phyloP scores from a whole-genome alignment of 2,888 invertebrate genomes.

The Trilocha varians region DNA sequence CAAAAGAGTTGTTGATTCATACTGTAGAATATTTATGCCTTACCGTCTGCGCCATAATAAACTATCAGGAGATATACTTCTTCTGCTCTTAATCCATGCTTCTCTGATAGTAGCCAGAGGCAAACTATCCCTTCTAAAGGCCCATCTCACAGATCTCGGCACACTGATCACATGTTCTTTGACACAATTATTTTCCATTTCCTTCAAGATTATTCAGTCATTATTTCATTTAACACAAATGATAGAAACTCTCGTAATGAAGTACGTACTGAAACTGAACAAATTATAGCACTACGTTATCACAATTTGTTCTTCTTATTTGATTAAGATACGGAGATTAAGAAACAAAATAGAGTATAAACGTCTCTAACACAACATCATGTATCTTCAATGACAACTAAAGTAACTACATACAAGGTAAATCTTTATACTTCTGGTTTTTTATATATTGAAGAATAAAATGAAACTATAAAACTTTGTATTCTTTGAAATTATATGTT shows the following conservation, averaged over 20 bases:
- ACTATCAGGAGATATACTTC: slow-evolving; percentile 39
- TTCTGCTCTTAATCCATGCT: slow-evolving; percentile 42
- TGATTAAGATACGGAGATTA: slow-evolving; percentile 19
- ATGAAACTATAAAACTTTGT: not conserved
- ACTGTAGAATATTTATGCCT: too few relatives aligned
- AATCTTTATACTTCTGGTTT: not conserved
- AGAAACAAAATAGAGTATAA: slow-evolving; percentile 10
- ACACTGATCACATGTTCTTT: slow-evolving; percentile 15
- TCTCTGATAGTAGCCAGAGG: slow-evolving; percentile 47
- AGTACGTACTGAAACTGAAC: slow-evolving; percentile 15
- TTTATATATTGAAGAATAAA: not conserved
- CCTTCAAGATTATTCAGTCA: not conserved
- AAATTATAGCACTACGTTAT: slow-evolving; percentile 21
- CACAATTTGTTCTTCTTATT: slow-evolving; percentile 26
- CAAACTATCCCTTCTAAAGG: slow-evolving; percentile 51
- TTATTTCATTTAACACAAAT: not conserved
- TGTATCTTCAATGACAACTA: not conserved
- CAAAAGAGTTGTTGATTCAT: too few relatives aligned
- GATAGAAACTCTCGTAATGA: not conserved
- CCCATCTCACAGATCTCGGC: slow-evolving; percentile 29
- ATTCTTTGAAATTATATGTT: not conserved
- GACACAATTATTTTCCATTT: slow-evolving; percentile 20
- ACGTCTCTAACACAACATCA: not conserved
- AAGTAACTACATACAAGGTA: not conserved
- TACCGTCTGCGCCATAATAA: slow-evolving; percentile 49